Percentiles rank a stretch among this genome's conserved stretches.
Conservation (phyloP, 2,888 invertebrate species). For the Aspidiotus rigidus region DNA sequence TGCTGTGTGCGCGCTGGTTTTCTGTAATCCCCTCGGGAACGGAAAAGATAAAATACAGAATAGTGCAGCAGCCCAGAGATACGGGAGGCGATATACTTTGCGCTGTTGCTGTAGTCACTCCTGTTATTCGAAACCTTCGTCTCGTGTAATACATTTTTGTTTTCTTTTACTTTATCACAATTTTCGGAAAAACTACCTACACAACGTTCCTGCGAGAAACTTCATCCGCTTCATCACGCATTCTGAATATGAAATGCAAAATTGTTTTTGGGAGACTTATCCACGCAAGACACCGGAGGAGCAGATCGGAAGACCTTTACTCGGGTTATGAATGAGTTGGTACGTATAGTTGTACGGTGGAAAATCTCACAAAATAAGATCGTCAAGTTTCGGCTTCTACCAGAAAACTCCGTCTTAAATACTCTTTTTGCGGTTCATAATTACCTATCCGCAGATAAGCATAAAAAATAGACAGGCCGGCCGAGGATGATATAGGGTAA, state of each 20-base stretch:
- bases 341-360: too few relatives aligned
- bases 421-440: too few relatives aligned
- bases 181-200: background rate
- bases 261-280: too few relatives aligned
- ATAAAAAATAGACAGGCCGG: too few relatives aligned
- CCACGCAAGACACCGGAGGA: too few relatives aligned
- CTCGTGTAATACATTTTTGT: conserved; percentile 2
- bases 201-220: background rate
- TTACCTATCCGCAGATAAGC: too few relatives aligned
- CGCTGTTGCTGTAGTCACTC: background rate
- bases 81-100: background rate
- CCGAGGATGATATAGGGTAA: too few relatives aligned
- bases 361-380: too few relatives aligned
- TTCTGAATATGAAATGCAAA: background rate
- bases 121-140: conserved; percentile 2
- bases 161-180: background rate
- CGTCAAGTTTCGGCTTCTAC: too few relatives aligned
- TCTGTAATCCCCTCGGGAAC: background rate
- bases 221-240: background rate
- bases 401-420: too few relatives aligned
- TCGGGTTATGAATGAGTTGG: too few relatives aligned
- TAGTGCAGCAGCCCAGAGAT: background rate
- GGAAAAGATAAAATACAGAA: conserved; percentile 5
- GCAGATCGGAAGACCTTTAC: too few relatives aligned
- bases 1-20: background rate